These are phyloP conservation scores for Turdus rufiventris DNA, from an alignment of 2,113 vertebrate species.

Conservation along the genomic window DNA sequence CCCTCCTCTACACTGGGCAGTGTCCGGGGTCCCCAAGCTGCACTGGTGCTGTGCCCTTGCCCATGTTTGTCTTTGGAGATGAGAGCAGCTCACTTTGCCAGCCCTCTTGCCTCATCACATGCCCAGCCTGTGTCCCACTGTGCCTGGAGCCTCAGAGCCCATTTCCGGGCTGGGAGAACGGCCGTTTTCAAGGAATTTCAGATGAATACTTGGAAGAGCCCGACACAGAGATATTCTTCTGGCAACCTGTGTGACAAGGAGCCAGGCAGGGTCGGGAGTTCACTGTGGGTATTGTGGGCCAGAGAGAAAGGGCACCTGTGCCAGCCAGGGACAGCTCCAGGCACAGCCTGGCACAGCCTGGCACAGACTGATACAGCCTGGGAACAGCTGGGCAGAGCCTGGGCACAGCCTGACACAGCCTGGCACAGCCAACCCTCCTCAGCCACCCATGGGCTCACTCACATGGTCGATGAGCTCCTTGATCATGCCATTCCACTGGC, in stretches of 20 bases:
- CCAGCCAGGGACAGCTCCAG: background rate
- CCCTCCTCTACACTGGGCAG: background rate
- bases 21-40: background rate
- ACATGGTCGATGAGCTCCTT: conserved; percentile 97
- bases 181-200: background rate
- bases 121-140: background rate
- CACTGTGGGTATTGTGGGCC: rapidly evolving
- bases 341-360: too few relatives aligned
- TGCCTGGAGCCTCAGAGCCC: background rate
- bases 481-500: conserved; percentile 98
- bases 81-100: background rate
- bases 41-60: background rate
- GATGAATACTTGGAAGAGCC: background rate
- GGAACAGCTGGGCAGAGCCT: too few relatives aligned
- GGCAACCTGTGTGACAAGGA: rapidly evolving
- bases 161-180: rapidly evolving
- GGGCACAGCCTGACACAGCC: background rate
- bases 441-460: conserved; percentile 52
- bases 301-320: rapidly evolving
- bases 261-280: rapidly evolving
- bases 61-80: rapidly evolving
- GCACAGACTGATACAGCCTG: too few relatives aligned
- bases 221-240: too few relatives aligned
- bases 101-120: background rate
- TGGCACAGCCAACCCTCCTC: rapidly evolving